Evolutionary conservation across 2,113 vertebrate genomes (phyloP), one percentile per base, ranked within the genome.

Genomic region (Pholis gunnellus): DNA sequence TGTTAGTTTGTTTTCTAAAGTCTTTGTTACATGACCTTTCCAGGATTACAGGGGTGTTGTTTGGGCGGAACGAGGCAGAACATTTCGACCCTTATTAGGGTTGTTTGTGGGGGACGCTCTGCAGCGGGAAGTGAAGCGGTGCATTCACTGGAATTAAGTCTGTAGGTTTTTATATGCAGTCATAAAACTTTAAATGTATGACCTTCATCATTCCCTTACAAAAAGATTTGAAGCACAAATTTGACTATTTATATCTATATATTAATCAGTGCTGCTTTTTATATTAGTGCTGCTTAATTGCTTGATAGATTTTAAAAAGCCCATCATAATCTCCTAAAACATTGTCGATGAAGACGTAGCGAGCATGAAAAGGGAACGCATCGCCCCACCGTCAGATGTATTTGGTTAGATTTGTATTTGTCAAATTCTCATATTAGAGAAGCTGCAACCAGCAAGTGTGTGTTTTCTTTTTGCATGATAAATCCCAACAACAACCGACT

Each of bases 41-140:
- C 22, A 67, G 11, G 50, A 70, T 84, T 72, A 83, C 84, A 64
- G 27, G 71, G 60, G 76, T 91, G 82, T 85, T 88, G 88, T 77
- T 87, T 85, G 61, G 75, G 72, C 17, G 14, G 70, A 80, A 66
- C 54, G 27, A 79, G 7, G 14, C 5, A 14, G 4, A 65, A 66
- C 36, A 78, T 61, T 64, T 36, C 56, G 27, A 27, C 48, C 9
- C 6, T n/a, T 6, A 11, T 54, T 13, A 1, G 2, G 13, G 18
- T 5, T 38, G 11, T 10, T 4, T 59, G n/a, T 15, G 1, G 44
- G 44, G 25, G 25, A 63, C 0, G 22, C 42, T 10, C 4, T 18
- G 11, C 9, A 48, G 54, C 31, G 63, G 11, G 64, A 34, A 40
- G 50, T 44, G 56, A 69, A 52, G 25, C 10, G 7, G n/a, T 0